A percentile compares a stretch with the other conserved stretches of the same genome.
These are phyloP conservation scores for Gobio occitaniae DNA, from an alignment of 2,797 vertebrate genomes.

Conservation along the genomic window DNA sequence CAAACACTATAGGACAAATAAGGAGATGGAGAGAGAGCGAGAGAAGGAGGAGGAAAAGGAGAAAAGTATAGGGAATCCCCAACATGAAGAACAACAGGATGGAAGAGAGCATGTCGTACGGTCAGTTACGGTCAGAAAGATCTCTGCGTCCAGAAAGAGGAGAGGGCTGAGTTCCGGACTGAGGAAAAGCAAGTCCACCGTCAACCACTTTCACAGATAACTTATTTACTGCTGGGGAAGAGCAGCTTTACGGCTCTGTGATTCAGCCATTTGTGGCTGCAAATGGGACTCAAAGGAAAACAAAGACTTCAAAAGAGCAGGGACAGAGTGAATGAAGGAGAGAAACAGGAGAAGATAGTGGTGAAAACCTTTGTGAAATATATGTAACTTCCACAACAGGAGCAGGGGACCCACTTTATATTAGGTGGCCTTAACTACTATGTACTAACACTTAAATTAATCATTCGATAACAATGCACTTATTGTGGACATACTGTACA, in stretches of 20 bases:
- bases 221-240: conserved; percentile 61
- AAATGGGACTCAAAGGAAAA: conserved; percentile 60
- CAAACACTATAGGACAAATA: conserved; percentile 71
- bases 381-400: background rate
- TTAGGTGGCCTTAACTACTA: too few species aligned
- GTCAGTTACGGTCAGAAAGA: conserved; percentile 43
- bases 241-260: conserved; percentile 54
- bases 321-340: conserved; percentile 8
- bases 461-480: too few species aligned
- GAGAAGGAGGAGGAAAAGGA: conserved; percentile 22
- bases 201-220: conserved; percentile 41
- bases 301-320: conserved; percentile 48
- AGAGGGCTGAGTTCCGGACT: conserved; percentile 38
- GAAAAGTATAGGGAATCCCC: conserved; percentile 55
- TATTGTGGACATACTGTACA: too few species aligned
- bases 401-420: background rate
- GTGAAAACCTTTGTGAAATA: background rate
- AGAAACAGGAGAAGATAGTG: conserved; percentile 19
- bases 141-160: conserved; percentile 39
- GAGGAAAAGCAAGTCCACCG: conserved; percentile 33
- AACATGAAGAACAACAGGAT: conserved; percentile 59
- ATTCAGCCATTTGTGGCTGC: conserved; percentile 62
- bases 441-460: too few species aligned
- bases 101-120: conserved; percentile 52
- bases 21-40: conserved; percentile 65